phyloP scores from a whole-genome alignment of 2,888 invertebrate genomes.

The Lapara coniferarum region DNA sequence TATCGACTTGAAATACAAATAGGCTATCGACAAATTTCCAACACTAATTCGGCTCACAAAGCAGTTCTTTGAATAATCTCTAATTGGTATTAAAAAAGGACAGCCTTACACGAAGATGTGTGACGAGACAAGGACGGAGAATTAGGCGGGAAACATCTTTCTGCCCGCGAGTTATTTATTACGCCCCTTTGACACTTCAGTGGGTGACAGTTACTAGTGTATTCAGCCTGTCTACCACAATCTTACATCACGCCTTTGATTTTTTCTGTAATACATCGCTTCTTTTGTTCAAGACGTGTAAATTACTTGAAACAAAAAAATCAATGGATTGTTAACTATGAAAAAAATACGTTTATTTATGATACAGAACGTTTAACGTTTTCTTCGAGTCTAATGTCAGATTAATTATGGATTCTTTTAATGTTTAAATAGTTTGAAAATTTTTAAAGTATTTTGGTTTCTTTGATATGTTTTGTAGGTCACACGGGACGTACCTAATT shows the following conservation, averaged over 20 bases:
- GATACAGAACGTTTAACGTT: constrained; percentile 39
- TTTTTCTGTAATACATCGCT: constrained; percentile 68
- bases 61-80: constrained; percentile 62
- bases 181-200: constrained; percentile 54
- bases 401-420: constrained; percentile 46
- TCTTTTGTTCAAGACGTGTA: constrained; percentile 47
- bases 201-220: constrained; percentile 66
- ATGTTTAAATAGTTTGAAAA: constrained; percentile 25
- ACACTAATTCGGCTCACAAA: constrained; percentile 33
- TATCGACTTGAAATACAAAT: constrained; percentile 6
- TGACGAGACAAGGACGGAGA: constrained; percentile 49
- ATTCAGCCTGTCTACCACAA: constrained; percentile 64
- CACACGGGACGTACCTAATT: constrained; percentile 7
- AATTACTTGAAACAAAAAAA: constrained; percentile 64
- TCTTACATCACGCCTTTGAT: constrained; percentile 60
- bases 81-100: constrained; percentile 67
- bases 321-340: constrained; percentile 71
- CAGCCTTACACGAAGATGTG: constrained; percentile 36
- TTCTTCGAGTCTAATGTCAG: constrained; percentile 51
- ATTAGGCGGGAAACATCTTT: constrained; percentile 76
- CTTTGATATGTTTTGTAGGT: constrained; percentile 29
- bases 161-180: constrained; percentile 67
- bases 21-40: constrained; percentile 19
- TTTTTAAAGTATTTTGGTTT: constrained; percentile 23
- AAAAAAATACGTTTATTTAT: constrained; percentile 7